Evolutionary conservation across 2,797 vertebrate species (phyloP), one percentile per base, ranked within the genome.

Genomic region (Lycodopsis pacificus): DNA sequence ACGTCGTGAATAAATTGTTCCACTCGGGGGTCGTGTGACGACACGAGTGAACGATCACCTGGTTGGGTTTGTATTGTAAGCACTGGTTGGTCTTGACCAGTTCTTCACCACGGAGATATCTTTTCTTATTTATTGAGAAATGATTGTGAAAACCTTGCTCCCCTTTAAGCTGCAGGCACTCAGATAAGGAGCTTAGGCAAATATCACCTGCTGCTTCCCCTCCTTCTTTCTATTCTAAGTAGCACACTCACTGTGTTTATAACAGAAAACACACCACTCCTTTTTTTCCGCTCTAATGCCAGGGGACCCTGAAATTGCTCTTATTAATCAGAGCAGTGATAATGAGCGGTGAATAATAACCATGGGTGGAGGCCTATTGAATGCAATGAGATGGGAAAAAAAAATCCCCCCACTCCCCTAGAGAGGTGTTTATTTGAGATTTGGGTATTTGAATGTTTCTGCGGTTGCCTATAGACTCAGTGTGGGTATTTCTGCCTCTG

Each of bases 301-400:
- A 86, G 78, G 92, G 93, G 93, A 94, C 89, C 84, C 82, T 89
- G 85, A 91, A 94, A 95, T 94, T 93, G 91, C 91, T 91, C 84
- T 90, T 94, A 95, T 95, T 95, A 94, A 95, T 96, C 94, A 94
- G 93, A 83, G 85, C 87, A 90, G 88, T 92, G 93, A 94, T 95
- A 95, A 95, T 95, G 94, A 95, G 93, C 91, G 91, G 88, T 90
- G 88, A 94, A 94, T 90, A 92, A 93, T 91, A 92, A 89, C 93
- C 87, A 84, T 82, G 85, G 73, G 84, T 84, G 83, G 81, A 91
- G 86, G 86, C 90, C 73, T 78, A 61, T 66, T 85, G 85, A 90
- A 94, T 92, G 88, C 84, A 90, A 79, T 89, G 86, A 87, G 86
- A 84, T 82, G 73, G 73, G 70, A 1, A 19, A 51, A 20, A 20